Evolutionary conservation across 2,797 vertebrate species (phyloP).

Genomic region (Euthynnus affinis): DNA sequence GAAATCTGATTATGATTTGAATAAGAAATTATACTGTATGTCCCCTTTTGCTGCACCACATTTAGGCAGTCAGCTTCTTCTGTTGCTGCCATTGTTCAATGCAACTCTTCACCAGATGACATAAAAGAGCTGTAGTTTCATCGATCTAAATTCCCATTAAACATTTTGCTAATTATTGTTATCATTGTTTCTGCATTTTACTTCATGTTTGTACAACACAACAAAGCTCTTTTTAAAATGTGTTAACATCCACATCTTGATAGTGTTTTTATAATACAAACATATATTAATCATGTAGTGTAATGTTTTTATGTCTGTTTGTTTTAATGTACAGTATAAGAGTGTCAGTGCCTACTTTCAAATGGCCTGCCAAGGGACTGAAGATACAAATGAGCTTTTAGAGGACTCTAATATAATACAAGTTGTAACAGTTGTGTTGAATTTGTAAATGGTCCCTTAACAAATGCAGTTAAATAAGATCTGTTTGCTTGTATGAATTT

Average conservation of each 20-base stretch:
- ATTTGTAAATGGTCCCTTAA: background rate
- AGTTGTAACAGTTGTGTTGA: background rate
- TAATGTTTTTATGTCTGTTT: background rate
- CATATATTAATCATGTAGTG: background rate
- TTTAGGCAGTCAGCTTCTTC: constrained; percentile 13
- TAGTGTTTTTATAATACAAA: background rate
- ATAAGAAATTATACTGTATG: background rate
- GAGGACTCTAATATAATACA: too few relatives aligned
- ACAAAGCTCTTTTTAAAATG: background rate
- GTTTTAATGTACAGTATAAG: background rate
- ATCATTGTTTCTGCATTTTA: background rate
- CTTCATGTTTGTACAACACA: background rate
- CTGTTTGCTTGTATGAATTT: too few relatives aligned
- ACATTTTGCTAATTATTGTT: background rate
- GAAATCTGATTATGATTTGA: constrained; percentile 5
- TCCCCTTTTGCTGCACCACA: background rate
- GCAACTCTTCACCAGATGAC: background rate
- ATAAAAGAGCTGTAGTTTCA: background rate
- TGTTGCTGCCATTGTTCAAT: background rate
- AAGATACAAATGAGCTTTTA: background rate
- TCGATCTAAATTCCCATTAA: background rate
- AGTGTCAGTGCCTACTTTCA: background rate
- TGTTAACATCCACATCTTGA: background rate
- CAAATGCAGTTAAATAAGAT: background rate
- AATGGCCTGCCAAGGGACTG: background rate